Conservation (phyloP, 1,140 invertebrate genomes). For the Brachionus rubens region DNA sequence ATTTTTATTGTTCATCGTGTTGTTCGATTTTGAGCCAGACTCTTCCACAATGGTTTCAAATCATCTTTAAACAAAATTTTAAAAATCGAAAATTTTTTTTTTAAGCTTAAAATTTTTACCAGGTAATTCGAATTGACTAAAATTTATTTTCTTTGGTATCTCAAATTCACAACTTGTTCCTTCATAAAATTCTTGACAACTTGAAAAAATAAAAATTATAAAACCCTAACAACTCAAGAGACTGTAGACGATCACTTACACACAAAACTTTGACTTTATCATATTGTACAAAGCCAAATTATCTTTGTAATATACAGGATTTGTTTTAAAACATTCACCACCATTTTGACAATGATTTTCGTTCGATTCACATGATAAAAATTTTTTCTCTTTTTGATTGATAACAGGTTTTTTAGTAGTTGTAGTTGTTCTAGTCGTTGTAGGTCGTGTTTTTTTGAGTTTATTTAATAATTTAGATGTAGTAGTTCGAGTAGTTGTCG, state of each 20-base stretch:
- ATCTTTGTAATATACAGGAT: not conserved
- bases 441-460: no score
- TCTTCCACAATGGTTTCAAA: not conserved
- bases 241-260: not conserved
- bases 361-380: not conserved
- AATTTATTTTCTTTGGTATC: not conserved
- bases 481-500: no score
- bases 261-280: constrained; percentile 4
- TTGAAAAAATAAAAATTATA: not conserved
- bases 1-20: no score
- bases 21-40: no score
- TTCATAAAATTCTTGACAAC: constrained; percentile 15
- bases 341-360: constrained; percentile 6
- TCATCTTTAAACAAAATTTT: not conserved
- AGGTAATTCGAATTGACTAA: not conserved
- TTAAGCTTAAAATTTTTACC: not conserved
- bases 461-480: no score
- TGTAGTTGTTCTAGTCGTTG: no score
- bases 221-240: not conserved
- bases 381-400: constrained; percentile 1
- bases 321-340: not conserved
- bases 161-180: not conserved
- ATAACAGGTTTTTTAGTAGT: no score
- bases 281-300: not conserved
- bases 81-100: not conserved